These are phyloP conservation scores for Drosophila dives DNA, from an alignment of 2,888 invertebrate genomes.

Conservation along the genomic window DNA sequence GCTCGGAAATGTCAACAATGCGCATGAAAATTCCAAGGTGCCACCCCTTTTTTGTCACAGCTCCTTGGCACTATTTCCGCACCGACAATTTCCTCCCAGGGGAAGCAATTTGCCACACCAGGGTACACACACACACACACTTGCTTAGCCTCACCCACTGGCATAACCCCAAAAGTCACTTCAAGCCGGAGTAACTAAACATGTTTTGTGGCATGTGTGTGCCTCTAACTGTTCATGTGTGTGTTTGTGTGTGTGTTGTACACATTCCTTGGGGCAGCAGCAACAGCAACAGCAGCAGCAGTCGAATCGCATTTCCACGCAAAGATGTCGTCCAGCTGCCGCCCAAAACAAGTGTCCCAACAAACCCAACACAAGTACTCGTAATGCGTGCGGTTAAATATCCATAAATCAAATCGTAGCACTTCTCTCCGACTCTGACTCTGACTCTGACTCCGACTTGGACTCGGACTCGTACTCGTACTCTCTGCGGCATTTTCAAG, in stretches of 20 bases:
- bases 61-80: constrained; percentile 66
- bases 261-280: constrained; percentile 63
- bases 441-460: constrained; percentile 1
- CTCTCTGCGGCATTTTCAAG: constrained; percentile 70
- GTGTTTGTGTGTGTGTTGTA: constrained; percentile 32
- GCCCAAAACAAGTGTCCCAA: constrained; percentile 62
- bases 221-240: constrained; percentile 4
- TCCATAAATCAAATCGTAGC: constrained; percentile 84
- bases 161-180: constrained; percentile 59
- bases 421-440: constrained; percentile 36
- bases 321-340: constrained; percentile 67
- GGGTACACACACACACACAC: constrained; percentile 18
- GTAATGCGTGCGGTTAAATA: constrained; percentile 84
- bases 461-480: constrained; percentile 10
- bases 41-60: constrained; percentile 48
- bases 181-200: constrained; percentile 58
- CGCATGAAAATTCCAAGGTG: constrained; percentile 80
- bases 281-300: constrained; percentile 17
- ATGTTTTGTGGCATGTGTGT: constrained; percentile 60
- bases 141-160: constrained; percentile 32
- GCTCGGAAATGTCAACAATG: constrained; percentile 82
- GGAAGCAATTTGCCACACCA: constrained; percentile 81
- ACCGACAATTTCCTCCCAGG: constrained; percentile 78
- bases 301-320: constrained; percentile 54
- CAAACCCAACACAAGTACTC: constrained; percentile 51